Conservation (phyloP, 2,113 vertebrate genomes). For the Sterna hirundo region DNA sequence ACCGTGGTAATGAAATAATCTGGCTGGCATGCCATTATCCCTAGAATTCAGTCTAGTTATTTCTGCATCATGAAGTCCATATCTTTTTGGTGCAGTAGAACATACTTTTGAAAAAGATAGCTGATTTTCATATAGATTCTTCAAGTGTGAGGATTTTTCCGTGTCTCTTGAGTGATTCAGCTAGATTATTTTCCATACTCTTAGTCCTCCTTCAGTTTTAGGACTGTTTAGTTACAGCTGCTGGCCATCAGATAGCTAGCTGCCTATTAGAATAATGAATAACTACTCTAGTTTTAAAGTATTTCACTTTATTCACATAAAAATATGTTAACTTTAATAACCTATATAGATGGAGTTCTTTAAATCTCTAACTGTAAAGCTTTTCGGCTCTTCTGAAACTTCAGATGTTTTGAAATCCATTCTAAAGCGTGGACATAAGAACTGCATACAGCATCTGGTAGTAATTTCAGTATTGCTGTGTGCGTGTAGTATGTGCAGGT, state of each 20-base stretch:
- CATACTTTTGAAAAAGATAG: not conserved
- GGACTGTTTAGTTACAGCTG: not conserved
- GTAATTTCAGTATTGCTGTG: not conserved
- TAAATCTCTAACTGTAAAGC: not conserved
- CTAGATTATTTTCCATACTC: not conserved
- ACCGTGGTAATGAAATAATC: not conserved
- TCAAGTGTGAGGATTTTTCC: not conserved
- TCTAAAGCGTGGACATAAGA: not conserved
- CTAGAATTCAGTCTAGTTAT: not conserved
- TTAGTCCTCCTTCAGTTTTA: not conserved
- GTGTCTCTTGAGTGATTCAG: not conserved
- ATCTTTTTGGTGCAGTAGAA: not conserved
- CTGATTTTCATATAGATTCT: not conserved
- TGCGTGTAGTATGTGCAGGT: not conserved
- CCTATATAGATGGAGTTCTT: conserved; percentile 6
- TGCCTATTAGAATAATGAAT: not conserved
- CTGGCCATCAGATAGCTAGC: not conserved
- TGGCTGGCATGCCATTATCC: not conserved
- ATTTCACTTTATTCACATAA: not conserved
- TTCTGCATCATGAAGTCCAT: not conserved
- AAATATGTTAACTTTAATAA: not conserved
- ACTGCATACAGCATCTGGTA: conserved; percentile 4
- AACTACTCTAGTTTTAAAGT: not conserved
- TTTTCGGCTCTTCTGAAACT: not conserved
- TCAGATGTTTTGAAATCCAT: not conserved